Evolutionary conservation across 2,888 invertebrate species (phyloP).

Genomic region (Meliscaeva auricollis): DNA sequence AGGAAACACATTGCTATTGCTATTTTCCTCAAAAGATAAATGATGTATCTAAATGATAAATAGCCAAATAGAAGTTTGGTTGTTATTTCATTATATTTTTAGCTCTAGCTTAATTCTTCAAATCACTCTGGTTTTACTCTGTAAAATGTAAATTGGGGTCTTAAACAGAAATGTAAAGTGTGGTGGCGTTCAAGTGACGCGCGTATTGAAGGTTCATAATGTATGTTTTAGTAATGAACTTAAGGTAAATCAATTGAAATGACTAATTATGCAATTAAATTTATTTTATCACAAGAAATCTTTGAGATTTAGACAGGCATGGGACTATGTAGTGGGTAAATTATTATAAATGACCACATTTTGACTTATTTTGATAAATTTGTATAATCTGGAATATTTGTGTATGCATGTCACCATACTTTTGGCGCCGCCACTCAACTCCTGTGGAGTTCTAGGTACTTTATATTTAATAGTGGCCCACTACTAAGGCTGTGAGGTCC

Average conservation of each 20-base stretch:
- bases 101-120: neutral
- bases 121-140: conserved; percentile 10
- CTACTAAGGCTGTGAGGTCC: no score
- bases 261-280: conserved; percentile 29
- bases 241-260: neutral
- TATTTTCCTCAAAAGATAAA: conserved; percentile 56
- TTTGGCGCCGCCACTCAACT: no score
- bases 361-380: no score
- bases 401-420: no score
- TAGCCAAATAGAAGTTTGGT: conserved; percentile 54
- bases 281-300: neutral
- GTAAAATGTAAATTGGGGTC: conserved; percentile 13
- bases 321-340: neutral
- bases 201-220: conserved; percentile 22
- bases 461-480: no score
- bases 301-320: neutral
- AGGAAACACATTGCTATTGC: conserved; percentile 42
- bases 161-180: conserved; percentile 1
- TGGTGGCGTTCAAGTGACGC: conserved; percentile 47
- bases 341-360: neutral
- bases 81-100: conserved; percentile 33
- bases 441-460: no score
- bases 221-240: neutral
- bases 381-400: no score
- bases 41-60: conserved; percentile 73